Evolutionary conservation across 2,888 invertebrate genomes (phyloP).

Genomic region (Micropterix aruncella): DNA sequence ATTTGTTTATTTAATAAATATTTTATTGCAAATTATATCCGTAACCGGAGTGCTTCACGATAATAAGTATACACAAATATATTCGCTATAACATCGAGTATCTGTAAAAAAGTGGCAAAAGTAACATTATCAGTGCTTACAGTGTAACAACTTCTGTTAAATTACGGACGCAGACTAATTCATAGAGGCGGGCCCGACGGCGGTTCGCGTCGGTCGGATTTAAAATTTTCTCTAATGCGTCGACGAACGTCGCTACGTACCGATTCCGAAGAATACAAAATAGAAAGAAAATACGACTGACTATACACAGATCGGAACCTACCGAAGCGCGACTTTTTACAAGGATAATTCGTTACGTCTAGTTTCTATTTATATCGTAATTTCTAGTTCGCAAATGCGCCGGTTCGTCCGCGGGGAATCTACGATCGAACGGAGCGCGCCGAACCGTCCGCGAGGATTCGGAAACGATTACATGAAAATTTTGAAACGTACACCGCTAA

Average conservation of each 20-base stretch:
- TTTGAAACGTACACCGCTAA: too few species aligned
- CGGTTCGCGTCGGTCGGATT: not conserved
- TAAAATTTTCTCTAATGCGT: not conserved
- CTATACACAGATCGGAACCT: not conserved
- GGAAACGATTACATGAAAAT: too few species aligned
- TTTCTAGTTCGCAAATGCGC: not conserved
- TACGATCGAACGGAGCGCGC: too few species aligned
- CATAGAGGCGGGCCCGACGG: not conserved
- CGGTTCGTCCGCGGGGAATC: too few species aligned
- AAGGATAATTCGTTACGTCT: not conserved
- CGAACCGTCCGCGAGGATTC: too few species aligned
- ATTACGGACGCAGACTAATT: not conserved
- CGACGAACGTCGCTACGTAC: too few species aligned
- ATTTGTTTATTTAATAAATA: too few species aligned
- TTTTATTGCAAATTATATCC: not conserved
- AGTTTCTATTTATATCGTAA: not conserved
- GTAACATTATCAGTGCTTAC: not conserved
- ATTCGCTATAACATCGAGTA: not conserved
- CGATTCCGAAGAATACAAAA: not conserved
- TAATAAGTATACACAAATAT: not conserved
- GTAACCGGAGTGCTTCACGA: not conserved
- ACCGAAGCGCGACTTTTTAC: not conserved
- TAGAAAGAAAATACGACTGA: not conserved
- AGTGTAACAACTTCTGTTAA: not conserved
- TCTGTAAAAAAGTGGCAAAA: not conserved